Evolutionary conservation across 1,140 invertebrate species (phyloP), one percentile per base, ranked within the genome.

Genomic region (Leucophenga varia): DNA sequence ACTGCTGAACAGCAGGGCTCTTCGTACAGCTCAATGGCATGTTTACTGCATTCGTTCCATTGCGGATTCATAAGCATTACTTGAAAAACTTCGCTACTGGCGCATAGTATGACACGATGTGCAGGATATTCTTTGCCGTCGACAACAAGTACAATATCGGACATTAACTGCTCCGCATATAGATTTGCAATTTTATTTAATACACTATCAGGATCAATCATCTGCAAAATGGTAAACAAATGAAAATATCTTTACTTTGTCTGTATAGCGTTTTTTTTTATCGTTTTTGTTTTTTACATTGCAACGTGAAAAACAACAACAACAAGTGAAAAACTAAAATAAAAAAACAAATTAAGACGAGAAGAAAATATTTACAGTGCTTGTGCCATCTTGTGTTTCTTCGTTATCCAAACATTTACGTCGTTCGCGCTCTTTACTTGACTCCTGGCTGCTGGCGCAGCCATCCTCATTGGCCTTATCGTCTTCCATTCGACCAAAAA

Each of bases 21-120:
- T 78, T 97, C 94, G 65, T 91, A 84, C 2, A 96, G 78, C 22
- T 87, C 84, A 48, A 97, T 87, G 16, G 84, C 80, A 57, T 83
- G 89, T 77, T 93, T 89, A 52, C 88, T 83, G 64, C 90, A 93
- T 73, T 96, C 93, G 42, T 83, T 87, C 93, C 93, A 96, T 73
- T 90, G 88, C 1, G 91, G 86, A 70, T 90, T 93, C 87, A 94
- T 95, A 30, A 97, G 76, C 94, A 97, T 97, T 4, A 94, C 90
- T 79, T 94, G 91, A 77, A 97, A 96, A 14, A 97, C 94, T 80
- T 96, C 93, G 77, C 92, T 95, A 50, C 90, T 93, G 50, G 92
- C 91, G 82, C 92, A 95, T 2, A 97, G 80, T 64, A 97, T 95
- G 6, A 97, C 82, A 43, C 91, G 83, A 77, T 97, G 94, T 17